Evolutionary conservation across 2,113 vertebrate genomes (phyloP), one percentile per base, ranked within the genome.

Genomic region (Megatriorchis doriae): DNA sequence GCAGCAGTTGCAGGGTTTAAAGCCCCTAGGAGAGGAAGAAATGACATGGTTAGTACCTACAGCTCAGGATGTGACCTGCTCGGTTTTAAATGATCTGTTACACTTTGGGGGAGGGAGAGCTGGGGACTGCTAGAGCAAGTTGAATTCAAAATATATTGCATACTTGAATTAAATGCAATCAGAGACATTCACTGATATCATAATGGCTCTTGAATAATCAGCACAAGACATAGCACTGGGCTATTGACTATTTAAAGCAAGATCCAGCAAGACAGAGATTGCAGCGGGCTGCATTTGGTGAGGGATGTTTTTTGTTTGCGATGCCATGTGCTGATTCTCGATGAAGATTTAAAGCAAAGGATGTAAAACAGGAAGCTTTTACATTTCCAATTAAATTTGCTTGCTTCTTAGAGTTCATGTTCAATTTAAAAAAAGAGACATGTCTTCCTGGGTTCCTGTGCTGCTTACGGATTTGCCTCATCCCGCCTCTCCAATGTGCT

Each of bases 1-100:
- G 98, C 98, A 98, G 97, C 96, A 97, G 98, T 97, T 98, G 97
- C 93, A 98, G 98, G 97, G 97, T 98, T 97, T 97, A 98, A 97
- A 98, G 97, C 95, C 97, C 98, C 97, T 97, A 90, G 94, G 98
- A 98, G 98, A 98, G 97, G 95, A 95, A 97, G 97, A 97, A 97
- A 97, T 98, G 95, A 98, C 98, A 96, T 50, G 94, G 98, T 97
- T 96, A 93, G 96, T 95, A 89, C 94, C 96, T 97, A 74, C 91
- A 62, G 75, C 84, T 96, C 95, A 73, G 95, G 96, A 63, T 94
- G 94, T 94, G 93, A 97, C 96, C 97, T 86, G 48, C 92, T 86
- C 65, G 7, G 36, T 78, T 97, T 96, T 88, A 91, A 92, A 94
- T 88, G 84, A 96, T 96, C 93, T 96, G 91, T 95, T 93, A 93